Percentiles rank a stretch among this genome's conserved stretches.
Evolutionary conservation across 2,113 vertebrate genomes (phyloP).

Genomic region (Papio anubis): DNA sequence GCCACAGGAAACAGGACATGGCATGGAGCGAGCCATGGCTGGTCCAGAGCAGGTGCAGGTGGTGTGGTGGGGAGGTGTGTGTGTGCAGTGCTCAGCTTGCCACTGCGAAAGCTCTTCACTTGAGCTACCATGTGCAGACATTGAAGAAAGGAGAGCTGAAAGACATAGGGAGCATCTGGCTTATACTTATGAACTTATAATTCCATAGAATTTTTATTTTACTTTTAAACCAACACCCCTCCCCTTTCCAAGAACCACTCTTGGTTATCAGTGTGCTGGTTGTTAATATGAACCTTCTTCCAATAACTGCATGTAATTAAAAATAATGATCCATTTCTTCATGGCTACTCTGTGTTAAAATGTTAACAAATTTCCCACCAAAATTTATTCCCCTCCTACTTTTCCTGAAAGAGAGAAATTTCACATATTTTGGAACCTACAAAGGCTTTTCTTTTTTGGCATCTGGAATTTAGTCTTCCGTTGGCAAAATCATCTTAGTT

Average conservation of each 20-base stretch:
- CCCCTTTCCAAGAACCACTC: not conserved
- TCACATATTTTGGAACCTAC: not conserved
- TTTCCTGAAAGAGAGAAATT: not conserved
- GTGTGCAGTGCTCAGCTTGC: no score
- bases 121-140: not conserved
- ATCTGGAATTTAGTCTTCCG: not conserved
- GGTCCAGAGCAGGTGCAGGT: not conserved
- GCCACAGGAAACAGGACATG: not conserved
- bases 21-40: rapidly evolving
- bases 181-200: not conserved
- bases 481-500: not conserved
- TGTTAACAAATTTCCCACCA: not conserved
- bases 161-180: not conserved
- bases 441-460: not conserved
- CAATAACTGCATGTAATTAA: not conserved
- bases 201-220: not conserved
- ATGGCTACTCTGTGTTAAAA: not conserved
- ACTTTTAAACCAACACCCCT: not conserved
- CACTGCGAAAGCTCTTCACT: not conserved
- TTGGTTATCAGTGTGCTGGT: not conserved
- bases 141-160: not conserved
- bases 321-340: not conserved
- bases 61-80: no score
- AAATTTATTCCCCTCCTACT: not conserved
- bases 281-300: not conserved